A percentile compares a stretch with the other conserved stretches of the same genome.
phyloP scores from a whole-genome alignment of 2,113 vertebrate species.

The Sylvilagus bachmani region DNA sequence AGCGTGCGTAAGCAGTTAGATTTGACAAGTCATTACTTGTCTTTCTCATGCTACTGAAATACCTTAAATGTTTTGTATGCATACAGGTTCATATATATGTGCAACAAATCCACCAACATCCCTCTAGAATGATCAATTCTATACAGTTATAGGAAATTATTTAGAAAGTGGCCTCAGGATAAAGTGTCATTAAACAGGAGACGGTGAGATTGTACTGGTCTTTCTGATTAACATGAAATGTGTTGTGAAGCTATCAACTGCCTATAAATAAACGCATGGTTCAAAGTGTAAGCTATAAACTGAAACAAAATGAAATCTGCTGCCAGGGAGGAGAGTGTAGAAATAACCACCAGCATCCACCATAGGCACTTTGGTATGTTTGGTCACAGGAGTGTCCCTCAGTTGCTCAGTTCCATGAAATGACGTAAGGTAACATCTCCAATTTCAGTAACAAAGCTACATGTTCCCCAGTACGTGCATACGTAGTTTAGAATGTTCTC shows the following conservation, averaged over 20 bases:
- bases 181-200: neutral
- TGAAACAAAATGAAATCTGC: neutral
- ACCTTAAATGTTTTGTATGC: neutral
- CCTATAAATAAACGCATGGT: neutral
- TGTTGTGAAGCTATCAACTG: neutral
- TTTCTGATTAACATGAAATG: neutral
- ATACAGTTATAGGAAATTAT: neutral
- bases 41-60: neutral
- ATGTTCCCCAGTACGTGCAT: slow-evolving; percentile 52
- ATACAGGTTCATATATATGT: neutral
- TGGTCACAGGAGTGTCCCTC: slow-evolving; percentile 75
- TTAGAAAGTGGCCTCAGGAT: neutral
- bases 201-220: neutral
- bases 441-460: slow-evolving; percentile 78
- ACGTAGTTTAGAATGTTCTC: neutral
- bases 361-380: slow-evolving; percentile 87
- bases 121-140: neutral
- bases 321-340: slow-evolving; percentile 43
- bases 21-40: neutral
- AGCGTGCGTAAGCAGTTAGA: neutral
- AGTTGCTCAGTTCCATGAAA: slow-evolving; percentile 22
- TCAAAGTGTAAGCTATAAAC: neutral
- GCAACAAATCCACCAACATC: no score
- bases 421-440: slow-evolving; percentile 64
- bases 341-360: slow-evolving; percentile 61